These are phyloP conservation scores for Xanthostigma xanthostigma DNA, from an alignment of 2,888 invertebrate genomes.

Conservation along the genomic window DNA sequence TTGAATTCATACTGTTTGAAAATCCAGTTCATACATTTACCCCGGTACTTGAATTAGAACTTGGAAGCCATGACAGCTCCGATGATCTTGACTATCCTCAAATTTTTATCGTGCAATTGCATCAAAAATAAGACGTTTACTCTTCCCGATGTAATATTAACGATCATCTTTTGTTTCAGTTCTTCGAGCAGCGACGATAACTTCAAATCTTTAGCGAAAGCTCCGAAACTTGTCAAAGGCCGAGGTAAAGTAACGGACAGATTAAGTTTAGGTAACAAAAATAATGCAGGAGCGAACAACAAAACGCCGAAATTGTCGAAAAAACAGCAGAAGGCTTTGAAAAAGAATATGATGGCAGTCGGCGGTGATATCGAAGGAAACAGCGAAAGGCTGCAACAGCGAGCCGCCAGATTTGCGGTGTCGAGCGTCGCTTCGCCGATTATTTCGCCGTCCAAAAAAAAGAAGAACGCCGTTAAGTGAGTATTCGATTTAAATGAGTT, in stretches of 20 bases:
- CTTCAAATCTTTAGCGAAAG: slow-evolving; percentile 27
- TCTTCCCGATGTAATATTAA: too few species aligned
- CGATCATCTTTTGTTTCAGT: slow-evolving; percentile 8
- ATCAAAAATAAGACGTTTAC: too few species aligned
- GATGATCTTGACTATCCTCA: too few species aligned
- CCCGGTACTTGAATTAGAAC: neutral
- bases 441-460: neutral
- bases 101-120: too few species aligned
- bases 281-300: slow-evolving; percentile 24
- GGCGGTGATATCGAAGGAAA: slow-evolving; percentile 45
- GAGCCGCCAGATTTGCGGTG: slow-evolving; percentile 67
- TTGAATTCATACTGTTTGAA: too few species aligned
- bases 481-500: too few species aligned
- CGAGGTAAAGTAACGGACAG: slow-evolving; percentile 42
- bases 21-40: neutral
- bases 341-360: slow-evolving; percentile 1
- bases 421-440: slow-evolving; percentile 4
- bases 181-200: slow-evolving; percentile 34
- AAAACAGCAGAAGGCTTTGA: slow-evolving; percentile 31
- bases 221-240: slow-evolving; percentile 18
- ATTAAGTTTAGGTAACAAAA: slow-evolving; percentile 31
- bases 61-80: neutral
- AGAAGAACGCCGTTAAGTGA: neutral
- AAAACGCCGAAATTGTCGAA: slow-evolving; percentile 25
- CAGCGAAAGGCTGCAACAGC: slow-evolving; percentile 66